Conservation (phyloP, 1,140 invertebrate species). For the Drosophila tristis region DNA sequence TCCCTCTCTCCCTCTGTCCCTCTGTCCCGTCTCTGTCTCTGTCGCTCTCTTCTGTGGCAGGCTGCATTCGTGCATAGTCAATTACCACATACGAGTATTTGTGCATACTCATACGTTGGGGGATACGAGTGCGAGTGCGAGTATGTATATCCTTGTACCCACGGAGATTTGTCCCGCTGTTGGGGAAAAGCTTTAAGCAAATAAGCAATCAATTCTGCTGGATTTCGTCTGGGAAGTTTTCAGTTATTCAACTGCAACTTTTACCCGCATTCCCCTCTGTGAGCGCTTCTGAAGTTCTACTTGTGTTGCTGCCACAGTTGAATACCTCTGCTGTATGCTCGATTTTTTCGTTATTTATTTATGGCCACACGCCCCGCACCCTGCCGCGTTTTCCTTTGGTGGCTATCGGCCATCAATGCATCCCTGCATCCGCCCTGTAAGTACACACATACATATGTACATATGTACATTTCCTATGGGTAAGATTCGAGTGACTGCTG, state of each 20-base stretch:
- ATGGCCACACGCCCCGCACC: conserved; percentile 50
- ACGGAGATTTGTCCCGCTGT: conserved; percentile 25
- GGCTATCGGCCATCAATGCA: conserved; percentile 15
- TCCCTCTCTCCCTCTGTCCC: too few relatives aligned
- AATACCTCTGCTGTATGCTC: conserved; percentile 18
- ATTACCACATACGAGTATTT: conserved; percentile 70
- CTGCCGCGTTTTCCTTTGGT: neutral
- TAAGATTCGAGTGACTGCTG: conserved; percentile 19
- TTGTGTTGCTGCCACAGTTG: conserved; percentile 23
- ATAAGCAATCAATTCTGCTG: conserved; percentile 37
- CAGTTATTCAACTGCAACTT: conserved; percentile 46
- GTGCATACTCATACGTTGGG: conserved; percentile 64
- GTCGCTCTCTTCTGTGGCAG: conserved; percentile 3
- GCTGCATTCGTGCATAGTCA: conserved; percentile 45
- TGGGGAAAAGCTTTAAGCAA: conserved; percentile 25
- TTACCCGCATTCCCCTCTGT: neutral
- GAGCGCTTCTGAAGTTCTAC: neutral
- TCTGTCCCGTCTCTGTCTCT: neutral
- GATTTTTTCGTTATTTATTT: conserved; percentile 58
- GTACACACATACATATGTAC: too few relatives aligned
- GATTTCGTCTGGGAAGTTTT: conserved; percentile 39
- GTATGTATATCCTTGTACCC: neutral
- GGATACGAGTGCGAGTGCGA: too few relatives aligned
- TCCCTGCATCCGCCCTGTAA: neutral
- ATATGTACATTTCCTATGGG: neutral